A percentile compares a stretch with the other conserved stretches of the same genome.
phyloP scores from a whole-genome alignment of 2,113 vertebrate species.

The Festucalex cinctus region DNA sequence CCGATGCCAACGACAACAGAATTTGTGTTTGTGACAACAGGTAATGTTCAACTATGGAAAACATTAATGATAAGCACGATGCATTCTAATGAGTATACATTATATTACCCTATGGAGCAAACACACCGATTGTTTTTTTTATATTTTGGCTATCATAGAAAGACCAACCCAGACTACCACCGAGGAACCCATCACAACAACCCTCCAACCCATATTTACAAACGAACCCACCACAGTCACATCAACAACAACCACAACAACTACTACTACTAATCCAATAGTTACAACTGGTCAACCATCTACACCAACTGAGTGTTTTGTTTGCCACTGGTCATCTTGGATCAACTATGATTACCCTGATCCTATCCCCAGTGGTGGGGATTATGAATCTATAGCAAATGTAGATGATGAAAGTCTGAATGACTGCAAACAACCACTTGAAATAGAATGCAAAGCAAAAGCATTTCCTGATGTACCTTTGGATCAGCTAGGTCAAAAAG shows the following conservation, averaged over 20 bases:
- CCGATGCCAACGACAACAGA: constrained; percentile 15
- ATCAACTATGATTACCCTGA: constrained; percentile 14
- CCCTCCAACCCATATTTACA: not conserved
- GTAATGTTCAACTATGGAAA: constrained; percentile 28
- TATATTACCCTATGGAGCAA: not conserved
- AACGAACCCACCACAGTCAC: not conserved
- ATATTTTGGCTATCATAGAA: not conserved
- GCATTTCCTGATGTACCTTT: accelerated
- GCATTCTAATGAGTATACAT: not conserved
- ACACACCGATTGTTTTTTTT: not conserved
- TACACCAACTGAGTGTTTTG: not conserved
- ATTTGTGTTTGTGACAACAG: constrained; percentile 42
- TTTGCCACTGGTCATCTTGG: constrained; percentile 44
- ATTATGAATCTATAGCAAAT: constrained; percentile 19
- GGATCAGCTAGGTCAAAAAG: not conserved
- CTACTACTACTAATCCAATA: not conserved
- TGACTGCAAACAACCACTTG: constrained; percentile 14
- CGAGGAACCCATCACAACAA: not conserved
- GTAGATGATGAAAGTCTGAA: constrained; percentile 15
- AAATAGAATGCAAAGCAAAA: constrained; percentile 38
- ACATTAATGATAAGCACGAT: not conserved
- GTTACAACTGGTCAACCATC: not conserved
- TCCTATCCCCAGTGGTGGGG: accelerated
- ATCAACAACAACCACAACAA: not conserved
- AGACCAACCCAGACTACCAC: not conserved